These are phyloP conservation scores for Drosophila ustulata DNA, from an alignment of 2,888 invertebrate genomes.

Conservation along the genomic window DNA sequence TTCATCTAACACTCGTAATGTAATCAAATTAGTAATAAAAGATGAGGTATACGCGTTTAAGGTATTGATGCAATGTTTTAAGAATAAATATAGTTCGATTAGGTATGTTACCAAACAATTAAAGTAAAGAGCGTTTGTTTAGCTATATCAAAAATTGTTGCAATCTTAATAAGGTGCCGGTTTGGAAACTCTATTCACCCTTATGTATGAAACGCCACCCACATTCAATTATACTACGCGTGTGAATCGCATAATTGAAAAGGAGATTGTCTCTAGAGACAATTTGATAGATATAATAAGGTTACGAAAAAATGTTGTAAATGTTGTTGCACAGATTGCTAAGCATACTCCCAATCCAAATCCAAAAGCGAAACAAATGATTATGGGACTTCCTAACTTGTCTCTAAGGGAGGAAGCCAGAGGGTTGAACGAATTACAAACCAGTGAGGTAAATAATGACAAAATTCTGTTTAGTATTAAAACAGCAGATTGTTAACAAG, in stretches of 20 bases:
- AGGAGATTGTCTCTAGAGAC: slow-evolving; percentile 72
- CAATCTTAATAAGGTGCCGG: slow-evolving; percentile 25
- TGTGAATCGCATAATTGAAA: slow-evolving; percentile 76
- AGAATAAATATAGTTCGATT: too few relatives aligned
- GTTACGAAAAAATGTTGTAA: slow-evolving; percentile 67
- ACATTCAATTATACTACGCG: slow-evolving; percentile 76
- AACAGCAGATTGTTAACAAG: slow-evolving; percentile 75
- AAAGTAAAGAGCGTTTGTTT: too few relatives aligned
- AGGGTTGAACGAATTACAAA: slow-evolving; percentile 76
- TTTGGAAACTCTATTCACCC: slow-evolving; percentile 6
- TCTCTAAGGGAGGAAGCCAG: slow-evolving; percentile 23
- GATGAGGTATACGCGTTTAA: too few relatives aligned
- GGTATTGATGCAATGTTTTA: too few relatives aligned
- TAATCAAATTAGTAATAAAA: background rate
- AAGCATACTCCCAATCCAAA: slow-evolving; percentile 62
- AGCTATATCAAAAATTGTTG: slow-evolving; percentile 23
- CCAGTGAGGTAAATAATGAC: slow-evolving; percentile 79
- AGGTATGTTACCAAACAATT: too few relatives aligned
- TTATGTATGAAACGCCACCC: slow-evolving; percentile 32
- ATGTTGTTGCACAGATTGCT: slow-evolving; percentile 62
- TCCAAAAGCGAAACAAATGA: slow-evolving; percentile 68
- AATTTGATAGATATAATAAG: slow-evolving; percentile 77
- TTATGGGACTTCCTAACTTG: slow-evolving; percentile 52
- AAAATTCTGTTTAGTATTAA: slow-evolving; percentile 79
- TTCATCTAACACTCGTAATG: background rate